Percentiles rank a stretch among this genome's conserved stretches.
These are phyloP conservation scores for Acanthosoma haemorrhoidale DNA, from an alignment of 2,888 invertebrate species.

Conservation along the genomic window DNA sequence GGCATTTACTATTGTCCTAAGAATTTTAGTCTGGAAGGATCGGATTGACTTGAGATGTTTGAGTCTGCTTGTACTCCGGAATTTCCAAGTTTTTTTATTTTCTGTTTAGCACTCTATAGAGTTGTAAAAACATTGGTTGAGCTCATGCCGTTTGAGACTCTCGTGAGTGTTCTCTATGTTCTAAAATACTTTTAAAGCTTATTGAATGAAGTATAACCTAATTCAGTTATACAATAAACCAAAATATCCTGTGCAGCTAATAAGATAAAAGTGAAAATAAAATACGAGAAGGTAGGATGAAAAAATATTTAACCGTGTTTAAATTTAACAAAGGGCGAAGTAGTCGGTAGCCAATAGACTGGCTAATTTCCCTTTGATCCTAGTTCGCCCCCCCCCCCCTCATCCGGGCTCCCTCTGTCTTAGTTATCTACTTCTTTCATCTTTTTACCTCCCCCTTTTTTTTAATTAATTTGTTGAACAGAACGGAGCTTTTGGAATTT, in stretches of 20 bases:
- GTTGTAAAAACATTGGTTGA: no score
- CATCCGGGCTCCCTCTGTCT: not conserved
- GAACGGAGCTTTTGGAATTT: not conserved
- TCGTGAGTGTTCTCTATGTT: no score
- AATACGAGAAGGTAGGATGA: not conserved
- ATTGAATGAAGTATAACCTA: not conserved
- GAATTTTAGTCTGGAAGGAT: no score
- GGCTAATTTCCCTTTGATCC: slow-evolving; percentile 9
- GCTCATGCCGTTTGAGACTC: no score
- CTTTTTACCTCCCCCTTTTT: not conserved
- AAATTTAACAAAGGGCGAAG: not conserved
- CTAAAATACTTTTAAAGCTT: no score
- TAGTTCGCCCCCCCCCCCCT: not conserved
- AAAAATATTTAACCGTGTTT: not conserved
- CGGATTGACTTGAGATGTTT: no score
- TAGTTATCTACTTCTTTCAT: slow-evolving; percentile 4
- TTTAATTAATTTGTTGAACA: not conserved
- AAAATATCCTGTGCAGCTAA: not conserved
- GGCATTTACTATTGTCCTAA: no score
- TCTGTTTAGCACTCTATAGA: no score
- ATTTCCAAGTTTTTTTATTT: no score
- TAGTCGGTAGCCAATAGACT: not conserved
- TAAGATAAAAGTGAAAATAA: no score
- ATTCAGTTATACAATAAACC: not conserved
- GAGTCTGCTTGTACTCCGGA: no score